Conservation (phyloP, 2,797 vertebrate species). For the Distichodus sexfasciatus region DNA sequence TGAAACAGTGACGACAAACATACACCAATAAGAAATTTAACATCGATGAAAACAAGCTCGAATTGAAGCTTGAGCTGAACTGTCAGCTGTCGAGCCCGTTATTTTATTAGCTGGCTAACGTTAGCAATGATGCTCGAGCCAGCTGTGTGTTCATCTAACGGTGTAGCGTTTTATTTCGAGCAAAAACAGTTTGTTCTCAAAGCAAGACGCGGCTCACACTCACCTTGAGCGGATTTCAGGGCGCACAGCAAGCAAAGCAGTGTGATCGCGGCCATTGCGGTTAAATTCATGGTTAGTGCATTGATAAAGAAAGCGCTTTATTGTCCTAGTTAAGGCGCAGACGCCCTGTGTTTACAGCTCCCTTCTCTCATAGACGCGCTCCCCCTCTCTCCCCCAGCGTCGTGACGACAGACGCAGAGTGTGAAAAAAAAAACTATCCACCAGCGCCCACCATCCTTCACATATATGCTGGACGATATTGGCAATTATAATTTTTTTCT, state of each 20-base stretch:
- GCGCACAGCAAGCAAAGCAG: constrained; percentile 64
- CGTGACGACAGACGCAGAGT: constrained; percentile 72
- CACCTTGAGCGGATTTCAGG: constrained; percentile 68
- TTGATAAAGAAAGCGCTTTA: constrained; percentile 73
- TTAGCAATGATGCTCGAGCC: constrained; percentile 54
- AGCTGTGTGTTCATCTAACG: constrained; percentile 46
- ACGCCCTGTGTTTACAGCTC: constrained; percentile 77
- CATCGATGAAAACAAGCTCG: too few species aligned
- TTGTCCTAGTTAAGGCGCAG: constrained; percentile 80
- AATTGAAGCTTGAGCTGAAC: too few species aligned
- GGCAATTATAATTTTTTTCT: too few species aligned
- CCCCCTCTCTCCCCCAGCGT: constrained; percentile 52
- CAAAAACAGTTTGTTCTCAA: constrained; percentile 22
- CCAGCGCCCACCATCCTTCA: neutral
- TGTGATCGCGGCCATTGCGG: constrained; percentile 67
- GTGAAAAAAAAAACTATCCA: neutral
- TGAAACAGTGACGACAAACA: too few species aligned
- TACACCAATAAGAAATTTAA: too few species aligned
- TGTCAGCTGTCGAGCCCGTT: too few species aligned
- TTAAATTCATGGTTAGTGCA: constrained; percentile 74
- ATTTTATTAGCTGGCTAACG: neutral
- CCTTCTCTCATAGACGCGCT: constrained; percentile 66
- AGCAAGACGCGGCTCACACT: constrained; percentile 49
- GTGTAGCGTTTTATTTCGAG: constrained; percentile 4
- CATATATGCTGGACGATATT: too few species aligned